A percentile compares a stretch with the other conserved stretches of the same genome.
These are phyloP conservation scores for Nephrocerus scutellatus DNA, from an alignment of 2,888 invertebrate genomes.

Conservation along the genomic window DNA sequence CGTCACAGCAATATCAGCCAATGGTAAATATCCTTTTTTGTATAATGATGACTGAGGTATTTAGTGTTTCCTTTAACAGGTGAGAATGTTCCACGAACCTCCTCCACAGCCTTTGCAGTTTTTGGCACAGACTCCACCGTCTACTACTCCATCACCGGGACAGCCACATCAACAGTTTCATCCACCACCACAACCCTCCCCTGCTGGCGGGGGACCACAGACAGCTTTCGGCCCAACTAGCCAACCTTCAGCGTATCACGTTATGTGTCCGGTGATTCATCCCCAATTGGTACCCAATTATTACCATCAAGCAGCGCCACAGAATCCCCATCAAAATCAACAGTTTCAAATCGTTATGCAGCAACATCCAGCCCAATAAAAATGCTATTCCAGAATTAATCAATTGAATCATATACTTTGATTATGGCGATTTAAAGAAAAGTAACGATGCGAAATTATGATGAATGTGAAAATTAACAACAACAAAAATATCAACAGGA, in stretches of 20 bases:
- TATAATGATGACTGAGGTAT: background rate
- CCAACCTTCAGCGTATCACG: conserved; percentile 52
- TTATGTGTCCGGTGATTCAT: conserved; percentile 55
- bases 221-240: conserved; percentile 40
- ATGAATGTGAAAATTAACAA: conserved; percentile 29
- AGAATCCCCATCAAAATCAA: conserved; percentile 42
- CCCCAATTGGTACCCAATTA: conserved; percentile 40
- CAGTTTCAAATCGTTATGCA: conserved; percentile 46
- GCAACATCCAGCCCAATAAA: conserved; percentile 44
- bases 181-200: conserved; percentile 55
- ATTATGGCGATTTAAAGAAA: too few species aligned
- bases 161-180: conserved; percentile 55
- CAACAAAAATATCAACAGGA: conserved; percentile 36
- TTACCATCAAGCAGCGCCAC: conserved; percentile 41
- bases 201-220: conserved; percentile 53
- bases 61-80: conserved; percentile 32
- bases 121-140: conserved; percentile 52
- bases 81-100: conserved; percentile 64
- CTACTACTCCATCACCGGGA: conserved; percentile 52
- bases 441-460: too few species aligned
- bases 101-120: conserved; percentile 53
- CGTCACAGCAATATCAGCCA: conserved; percentile 47
- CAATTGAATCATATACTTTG: too few species aligned
- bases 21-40: conserved; percentile 44
- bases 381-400: too few species aligned